Evolutionary conservation across 1,140 invertebrate species (phyloP).

Genomic region (Eriosoma lanigerum): DNA sequence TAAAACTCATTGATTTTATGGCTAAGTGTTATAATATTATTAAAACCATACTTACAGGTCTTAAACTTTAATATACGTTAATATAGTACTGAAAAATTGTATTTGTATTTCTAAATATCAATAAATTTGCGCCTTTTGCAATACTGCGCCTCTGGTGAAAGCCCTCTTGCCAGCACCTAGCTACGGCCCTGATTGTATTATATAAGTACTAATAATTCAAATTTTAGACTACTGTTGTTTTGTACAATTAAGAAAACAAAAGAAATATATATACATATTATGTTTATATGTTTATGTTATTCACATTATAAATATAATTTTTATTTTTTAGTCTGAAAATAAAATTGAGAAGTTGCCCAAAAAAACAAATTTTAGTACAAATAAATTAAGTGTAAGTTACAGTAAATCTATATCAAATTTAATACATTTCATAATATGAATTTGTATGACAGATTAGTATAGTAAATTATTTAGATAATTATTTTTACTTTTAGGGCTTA

Average conservation of each 20-base stretch:
- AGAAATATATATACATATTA: not conserved
- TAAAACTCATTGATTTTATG: no score
- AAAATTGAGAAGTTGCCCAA: slow-evolving; percentile 5
- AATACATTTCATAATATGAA: not conserved
- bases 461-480: no score
- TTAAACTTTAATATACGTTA: no score
- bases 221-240: slow-evolving; percentile 6
- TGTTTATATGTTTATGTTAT: not conserved
- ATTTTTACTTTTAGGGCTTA: not conserved
- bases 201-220: not conserved
- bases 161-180: no score
- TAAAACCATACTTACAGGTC: no score
- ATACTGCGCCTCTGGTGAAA: no score
- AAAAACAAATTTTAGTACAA: not conserved
- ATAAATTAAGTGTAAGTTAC: slow-evolving; percentile 20
- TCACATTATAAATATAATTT: not conserved
- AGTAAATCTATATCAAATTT: not conserved
- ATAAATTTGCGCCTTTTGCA: no score
- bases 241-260: not conserved
- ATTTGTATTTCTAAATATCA: no score
- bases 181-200: no score
- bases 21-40: no score
- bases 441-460: no score
- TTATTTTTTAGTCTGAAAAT: not conserved
- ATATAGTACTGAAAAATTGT: no score